Percentiles rank a stretch among this genome's conserved stretches.
Conservation (phyloP, 2,797 vertebrate genomes). For the Urosaurus nigricauda region DNA sequence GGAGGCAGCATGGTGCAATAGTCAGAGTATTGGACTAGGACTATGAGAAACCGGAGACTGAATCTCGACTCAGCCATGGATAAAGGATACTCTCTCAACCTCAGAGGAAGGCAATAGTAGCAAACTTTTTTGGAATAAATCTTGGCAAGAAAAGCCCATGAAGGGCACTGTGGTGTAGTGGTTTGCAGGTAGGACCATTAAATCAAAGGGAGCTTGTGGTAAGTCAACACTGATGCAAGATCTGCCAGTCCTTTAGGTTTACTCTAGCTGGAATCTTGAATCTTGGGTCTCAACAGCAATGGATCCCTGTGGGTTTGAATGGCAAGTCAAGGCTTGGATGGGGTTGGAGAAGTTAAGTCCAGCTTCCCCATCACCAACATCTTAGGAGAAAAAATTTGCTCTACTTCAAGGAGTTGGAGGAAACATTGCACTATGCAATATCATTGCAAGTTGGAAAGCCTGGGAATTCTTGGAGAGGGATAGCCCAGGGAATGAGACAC, state of each 20-base stretch:
- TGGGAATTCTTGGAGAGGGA: background rate
- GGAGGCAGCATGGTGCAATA: too few species aligned
- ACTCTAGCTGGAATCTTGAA: conserved; percentile 50
- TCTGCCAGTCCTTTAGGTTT: conserved; percentile 37
- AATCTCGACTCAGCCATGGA: too few species aligned
- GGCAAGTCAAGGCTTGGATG: conserved; percentile 52
- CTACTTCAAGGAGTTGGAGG: background rate
- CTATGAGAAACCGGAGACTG: too few species aligned
- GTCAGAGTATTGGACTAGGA: too few species aligned
- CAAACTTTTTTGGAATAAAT: too few species aligned
- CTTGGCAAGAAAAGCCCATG: too few species aligned
- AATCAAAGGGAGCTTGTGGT: background rate
- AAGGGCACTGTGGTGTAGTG: too few species aligned
- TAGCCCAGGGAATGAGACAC: background rate
- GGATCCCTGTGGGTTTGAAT: conserved; percentile 9
- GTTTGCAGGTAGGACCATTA: background rate
- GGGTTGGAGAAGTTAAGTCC: conserved; percentile 34
- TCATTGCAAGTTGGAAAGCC: background rate
- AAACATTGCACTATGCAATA: background rate
- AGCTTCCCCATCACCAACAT: background rate
- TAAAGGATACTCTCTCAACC: too few species aligned
- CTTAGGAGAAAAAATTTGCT: background rate
- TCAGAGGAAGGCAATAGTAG: too few species aligned
- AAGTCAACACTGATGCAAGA: conserved; percentile 16
- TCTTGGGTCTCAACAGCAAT: background rate